phyloP scores from a whole-genome alignment of 92 coral and sea anemone species.

The Parazoanthus atlanticus region DNA sequence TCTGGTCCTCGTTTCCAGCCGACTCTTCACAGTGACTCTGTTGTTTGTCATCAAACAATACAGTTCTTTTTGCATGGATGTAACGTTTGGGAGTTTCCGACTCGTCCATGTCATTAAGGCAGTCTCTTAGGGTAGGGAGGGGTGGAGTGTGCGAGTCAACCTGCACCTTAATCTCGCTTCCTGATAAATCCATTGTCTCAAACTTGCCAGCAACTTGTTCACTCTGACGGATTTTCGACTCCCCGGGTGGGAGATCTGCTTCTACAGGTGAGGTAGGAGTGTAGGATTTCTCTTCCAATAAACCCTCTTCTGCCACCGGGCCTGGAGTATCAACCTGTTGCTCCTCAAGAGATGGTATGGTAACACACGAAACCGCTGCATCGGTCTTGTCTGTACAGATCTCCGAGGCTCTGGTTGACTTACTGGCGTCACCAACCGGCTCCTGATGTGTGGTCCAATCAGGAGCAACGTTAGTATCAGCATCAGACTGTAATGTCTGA shows the following conservation, averaged over 20 bases:
- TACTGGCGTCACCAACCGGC: background rate
- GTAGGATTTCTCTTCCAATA: background rate
- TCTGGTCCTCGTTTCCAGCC: background rate
- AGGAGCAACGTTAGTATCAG: background rate
- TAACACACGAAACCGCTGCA: slow-evolving; percentile 35
- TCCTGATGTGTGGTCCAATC: background rate
- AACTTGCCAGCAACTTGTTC: background rate
- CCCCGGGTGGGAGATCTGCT: background rate
- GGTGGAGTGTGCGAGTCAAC: slow-evolving; percentile 28
- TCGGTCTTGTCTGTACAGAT: slow-evolving; percentile 34
- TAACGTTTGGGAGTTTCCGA: slow-evolving; percentile 28
- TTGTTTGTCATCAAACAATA: slow-evolving; percentile 26
- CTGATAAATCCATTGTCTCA: background rate
- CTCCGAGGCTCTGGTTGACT: background rate
- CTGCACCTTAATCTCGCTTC: background rate
- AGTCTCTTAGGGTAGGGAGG: slow-evolving; percentile 18
- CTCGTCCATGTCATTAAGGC: slow-evolving; percentile 16
- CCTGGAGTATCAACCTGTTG: background rate
- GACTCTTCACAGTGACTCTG: background rate
- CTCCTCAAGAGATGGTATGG: slow-evolving; percentile 14
- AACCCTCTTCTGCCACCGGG: background rate
- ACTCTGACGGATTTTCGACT: background rate
- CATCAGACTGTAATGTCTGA: background rate
- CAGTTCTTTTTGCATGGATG: slow-evolving; percentile 36
- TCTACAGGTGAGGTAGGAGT: background rate